Base-by-base conservation (phyloP, 2,797 vertebrate genomes). In the Megaceryle alcyon region DNA sequence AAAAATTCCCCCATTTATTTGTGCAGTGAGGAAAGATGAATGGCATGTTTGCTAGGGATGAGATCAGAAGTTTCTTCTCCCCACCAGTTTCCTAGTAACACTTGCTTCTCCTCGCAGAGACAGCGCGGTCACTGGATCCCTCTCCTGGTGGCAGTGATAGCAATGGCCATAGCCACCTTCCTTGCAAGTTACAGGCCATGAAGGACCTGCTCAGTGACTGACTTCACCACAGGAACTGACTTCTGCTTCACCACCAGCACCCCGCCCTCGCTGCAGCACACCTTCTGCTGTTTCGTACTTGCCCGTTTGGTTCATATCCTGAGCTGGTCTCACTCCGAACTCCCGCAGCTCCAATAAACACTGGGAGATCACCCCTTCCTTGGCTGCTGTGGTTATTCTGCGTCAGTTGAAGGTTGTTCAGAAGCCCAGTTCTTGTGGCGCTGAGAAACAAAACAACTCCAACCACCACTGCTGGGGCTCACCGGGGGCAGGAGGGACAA, bases 31-130 rank as follows among this genome's bases (percentile, higher is more conserved):
- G 14, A n/a, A 31, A 51, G 26, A 35, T 6, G 20, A 6, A 2
- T 5, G 9, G 19, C 1, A 0, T 1, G 20, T 48, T 14, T 22
- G 54, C 59, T 21, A 19, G 49, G 44, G 26, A 39, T 22, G 44
- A 4, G 28, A 17, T 5, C 39, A 41, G 51, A 17, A 8, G 16
- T 5, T 35, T 16, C 54, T 19, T 21, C 44, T 88, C 15, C 31
- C 29, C 15, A 18, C 18, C 48, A 0, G 12, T 48, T 61, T 53
- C 66, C 37, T 12, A 22, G 12, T 69, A 51, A 76, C 31, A 29
- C 48, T 79, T 72, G 28, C 84, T 72, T 95, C 86, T 86, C 83
- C 81, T 35, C 87, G 76, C 96, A 98, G 98, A 95, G 92, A 60
- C 86, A 15, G 31, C 73, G 16, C 9, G 22, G 94, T 48, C 95